A percentile compares a stretch with the other conserved stretches of the same genome.
phyloP scores from a whole-genome alignment of 37 sponge, comb jelly and placozoan species.

The Lycopodina hypogea region DNA sequence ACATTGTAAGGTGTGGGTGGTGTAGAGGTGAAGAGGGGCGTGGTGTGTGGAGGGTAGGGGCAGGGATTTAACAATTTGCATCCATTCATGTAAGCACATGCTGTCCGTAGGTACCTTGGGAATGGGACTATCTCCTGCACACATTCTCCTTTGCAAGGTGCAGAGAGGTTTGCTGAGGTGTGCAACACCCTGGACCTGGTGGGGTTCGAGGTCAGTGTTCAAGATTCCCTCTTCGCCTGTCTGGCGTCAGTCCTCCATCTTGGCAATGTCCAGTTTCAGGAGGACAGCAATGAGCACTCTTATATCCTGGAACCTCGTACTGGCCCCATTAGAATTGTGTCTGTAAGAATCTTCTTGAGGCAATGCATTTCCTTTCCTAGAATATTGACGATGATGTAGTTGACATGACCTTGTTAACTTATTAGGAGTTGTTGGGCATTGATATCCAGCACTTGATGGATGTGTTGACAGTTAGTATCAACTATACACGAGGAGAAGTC shows the following conservation, averaged over 20 bases:
- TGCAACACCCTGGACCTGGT: slow-evolving; percentile 72
- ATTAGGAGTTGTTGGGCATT: slow-evolving; percentile 57
- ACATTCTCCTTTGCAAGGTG: not conserved
- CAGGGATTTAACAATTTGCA: too few relatives aligned
- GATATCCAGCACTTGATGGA: slow-evolving; percentile 41
- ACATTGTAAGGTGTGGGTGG: too few relatives aligned
- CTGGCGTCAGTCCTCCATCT: slow-evolving; percentile 60
- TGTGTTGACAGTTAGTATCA: slow-evolving; percentile 59
- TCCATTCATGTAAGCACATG: too few relatives aligned
- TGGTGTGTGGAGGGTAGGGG: too few relatives aligned
- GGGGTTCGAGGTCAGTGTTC: slow-evolving; percentile 59
- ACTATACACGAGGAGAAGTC: slow-evolving; percentile 57
- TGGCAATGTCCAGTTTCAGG: slow-evolving; percentile 65
- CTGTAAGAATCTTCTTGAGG: slow-evolving; percentile 15
- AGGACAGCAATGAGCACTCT: slow-evolving; percentile 62
- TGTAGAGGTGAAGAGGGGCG: too few relatives aligned
- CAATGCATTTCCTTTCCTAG: not conserved
- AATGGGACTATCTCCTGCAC: slow-evolving; percentile 22
- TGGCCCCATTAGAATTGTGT: slow-evolving; percentile 28
- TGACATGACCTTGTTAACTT: not conserved
- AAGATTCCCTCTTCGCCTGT: slow-evolving; percentile 48
- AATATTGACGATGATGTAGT: not conserved
- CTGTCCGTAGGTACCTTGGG: slow-evolving; percentile 63
- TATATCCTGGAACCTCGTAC: slow-evolving; percentile 27
- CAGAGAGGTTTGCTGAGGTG: slow-evolving; percentile 52